Percentiles rank a stretch among this genome's conserved stretches.
Evolutionary conservation across 2,888 invertebrate species (phyloP).

Genomic region (Lithophane ornitopus): DNA sequence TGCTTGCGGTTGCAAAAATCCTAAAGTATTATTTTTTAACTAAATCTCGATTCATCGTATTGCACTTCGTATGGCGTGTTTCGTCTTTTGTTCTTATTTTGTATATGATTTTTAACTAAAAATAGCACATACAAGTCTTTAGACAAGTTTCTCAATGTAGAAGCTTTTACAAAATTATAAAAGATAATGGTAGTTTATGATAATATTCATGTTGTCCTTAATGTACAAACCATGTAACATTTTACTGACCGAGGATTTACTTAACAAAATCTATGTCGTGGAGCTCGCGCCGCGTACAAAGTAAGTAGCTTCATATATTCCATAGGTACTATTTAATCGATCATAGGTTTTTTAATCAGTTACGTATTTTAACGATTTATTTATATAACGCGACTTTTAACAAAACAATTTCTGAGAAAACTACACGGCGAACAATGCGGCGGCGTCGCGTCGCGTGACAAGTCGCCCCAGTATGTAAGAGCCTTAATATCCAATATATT

Average conservation of each 20-base stretch:
- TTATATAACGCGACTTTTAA: too few relatives aligned
- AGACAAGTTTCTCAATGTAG: background rate
- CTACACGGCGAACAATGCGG: too few relatives aligned
- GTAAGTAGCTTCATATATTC: background rate
- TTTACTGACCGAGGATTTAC: background rate
- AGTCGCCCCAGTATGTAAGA: too few relatives aligned
- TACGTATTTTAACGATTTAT: too few relatives aligned
- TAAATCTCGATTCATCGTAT: too few relatives aligned
- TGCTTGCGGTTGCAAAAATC: too few relatives aligned
- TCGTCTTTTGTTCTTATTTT: background rate
- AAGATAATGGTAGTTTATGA: background rate
- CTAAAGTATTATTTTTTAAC: too few relatives aligned
- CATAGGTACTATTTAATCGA: background rate
- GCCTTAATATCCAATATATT: background rate
- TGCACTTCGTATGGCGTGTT: too few relatives aligned
- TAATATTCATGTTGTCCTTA: background rate
- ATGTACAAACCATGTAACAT: constrained; percentile 19
- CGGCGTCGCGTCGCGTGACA: too few relatives aligned
- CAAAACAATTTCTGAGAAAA: too few relatives aligned
- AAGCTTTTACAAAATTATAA: constrained; percentile 3
- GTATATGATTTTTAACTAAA: background rate
- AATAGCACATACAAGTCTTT: background rate
- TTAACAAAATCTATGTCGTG: background rate
- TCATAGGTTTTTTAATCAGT: too few relatives aligned
- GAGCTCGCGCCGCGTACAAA: background rate